These are phyloP conservation scores for Rhodinocichla rosea DNA, from an alignment of 2,113 vertebrate species.

Conservation along the genomic window DNA sequence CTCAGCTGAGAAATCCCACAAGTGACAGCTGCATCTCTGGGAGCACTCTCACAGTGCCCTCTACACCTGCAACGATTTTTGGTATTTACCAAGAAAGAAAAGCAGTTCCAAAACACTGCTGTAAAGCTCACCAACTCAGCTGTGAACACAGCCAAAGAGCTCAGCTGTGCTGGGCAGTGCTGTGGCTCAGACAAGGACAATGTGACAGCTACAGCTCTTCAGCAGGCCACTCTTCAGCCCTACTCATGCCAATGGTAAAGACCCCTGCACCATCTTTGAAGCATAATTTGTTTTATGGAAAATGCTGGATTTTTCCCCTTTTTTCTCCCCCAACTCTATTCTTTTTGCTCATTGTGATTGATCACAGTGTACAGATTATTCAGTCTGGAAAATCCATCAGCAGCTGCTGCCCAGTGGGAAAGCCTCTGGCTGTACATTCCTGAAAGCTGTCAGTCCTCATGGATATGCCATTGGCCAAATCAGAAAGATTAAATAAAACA, in stretches of 20 bases:
- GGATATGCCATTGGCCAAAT: not conserved
- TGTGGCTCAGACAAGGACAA: not conserved
- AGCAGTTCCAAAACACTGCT: not conserved
- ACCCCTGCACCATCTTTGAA: not conserved
- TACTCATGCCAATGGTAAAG: not conserved
- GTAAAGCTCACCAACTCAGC: not conserved
- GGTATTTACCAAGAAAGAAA: not conserved
- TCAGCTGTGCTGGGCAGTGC: not conserved
- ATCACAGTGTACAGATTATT: not conserved
- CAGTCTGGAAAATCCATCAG: not conserved
- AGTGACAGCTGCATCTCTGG: not conserved
- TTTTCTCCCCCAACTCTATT: not conserved
- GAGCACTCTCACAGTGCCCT: not conserved
- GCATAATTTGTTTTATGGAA: not conserved
- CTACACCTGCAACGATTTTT: not conserved
- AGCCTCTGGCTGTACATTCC: not conserved
- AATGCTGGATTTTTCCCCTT: accelerated
- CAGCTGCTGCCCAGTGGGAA: not conserved
- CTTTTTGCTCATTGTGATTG: not conserved
- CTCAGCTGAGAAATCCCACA: not conserved
- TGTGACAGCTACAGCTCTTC: not conserved
- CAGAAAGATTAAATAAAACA: not conserved
- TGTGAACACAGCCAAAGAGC: not conserved
- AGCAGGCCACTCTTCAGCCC: not conserved
- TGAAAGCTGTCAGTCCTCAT: not conserved